These are phyloP conservation scores for Caenorhabditis sp. DNA, from an alignment of 2,888 invertebrate genomes.

Conservation along the genomic window DNA sequence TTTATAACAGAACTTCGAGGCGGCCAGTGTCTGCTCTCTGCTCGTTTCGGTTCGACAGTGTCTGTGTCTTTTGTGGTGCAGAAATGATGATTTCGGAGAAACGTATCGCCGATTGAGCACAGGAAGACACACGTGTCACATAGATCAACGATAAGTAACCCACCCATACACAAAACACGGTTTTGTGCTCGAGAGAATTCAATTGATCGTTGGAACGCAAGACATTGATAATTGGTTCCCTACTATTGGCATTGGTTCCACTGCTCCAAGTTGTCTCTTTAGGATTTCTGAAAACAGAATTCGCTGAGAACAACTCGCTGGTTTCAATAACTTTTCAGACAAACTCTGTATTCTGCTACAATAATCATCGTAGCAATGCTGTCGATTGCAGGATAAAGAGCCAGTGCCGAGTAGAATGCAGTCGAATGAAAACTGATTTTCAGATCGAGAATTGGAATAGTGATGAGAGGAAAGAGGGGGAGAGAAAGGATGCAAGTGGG, in stretches of 20 bases:
- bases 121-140: neutral
- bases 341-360: conserved; percentile 21
- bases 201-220: too few species aligned
- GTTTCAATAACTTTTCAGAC: neutral
- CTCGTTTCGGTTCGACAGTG: neutral
- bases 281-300: neutral
- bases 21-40: neutral
- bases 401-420: conserved; percentile 26
- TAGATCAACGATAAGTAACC: neutral
- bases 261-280: neutral
- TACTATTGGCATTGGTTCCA: neutral
- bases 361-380: conserved; percentile 28
- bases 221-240: too few species aligned
- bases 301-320: neutral
- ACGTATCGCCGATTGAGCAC: neutral
- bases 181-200: too few species aligned
- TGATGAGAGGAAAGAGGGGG: conserved; percentile 29
- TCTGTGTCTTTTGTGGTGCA: neutral
- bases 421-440: conserved; percentile 29
- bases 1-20: neutral
- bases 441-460: conserved; percentile 21
- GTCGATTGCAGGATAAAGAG: conserved; percentile 38
- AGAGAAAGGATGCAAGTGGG: conserved; percentile 30
- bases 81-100: conserved; percentile 3
- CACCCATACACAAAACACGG: neutral